Evolutionary conservation across 1,140 invertebrate genomes (phyloP), one percentile per base, ranked within the genome.

Genomic region (Aphidius ervi): DNA sequence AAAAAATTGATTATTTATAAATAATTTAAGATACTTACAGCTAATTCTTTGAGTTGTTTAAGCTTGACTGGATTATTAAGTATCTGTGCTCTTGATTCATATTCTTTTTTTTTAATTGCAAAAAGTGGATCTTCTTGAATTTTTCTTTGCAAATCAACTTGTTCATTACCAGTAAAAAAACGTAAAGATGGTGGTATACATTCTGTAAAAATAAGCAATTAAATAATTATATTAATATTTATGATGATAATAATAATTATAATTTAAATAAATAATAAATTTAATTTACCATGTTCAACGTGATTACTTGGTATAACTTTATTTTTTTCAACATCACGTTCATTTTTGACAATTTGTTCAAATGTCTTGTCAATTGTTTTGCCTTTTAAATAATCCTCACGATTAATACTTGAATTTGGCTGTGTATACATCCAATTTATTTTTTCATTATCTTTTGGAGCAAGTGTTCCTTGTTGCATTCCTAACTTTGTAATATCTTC

Each of bases 381-480:
- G 2, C 95, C 94, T n/a, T 93, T 78, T 4, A 98, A 81, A 82
- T 96, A 98, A 62, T 96, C 93, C 74, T 98, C 94, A 43, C 87
- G 78, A 64, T 95, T 88, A 5, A 90, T 82, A 59, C 82, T 76
- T 67, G 87, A 86, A 67, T 87, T 87, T 8, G 88, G 86, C 67
- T 88, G 87, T 84, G 93, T 92, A 73, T 95, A 95, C 93, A 96
- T 95, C 93, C 94, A 97, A 70, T 94, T 90, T 48, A 96, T 73
- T 63, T 90, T 88, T 53, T 84, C 82, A 39, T 87, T 83, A 56
- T 82, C 82, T 37, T 83, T 82, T 48, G 81, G 82, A 43, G 80
- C 77, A 59, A 76, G 74, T 0, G 84, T 82, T 2, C 83, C 82
- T 64, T 83, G 83, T 8, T 83, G 80, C 71, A 86, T 83, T 8